Evolutionary conservation across 2,797 vertebrate genomes (phyloP).

Genomic region (Gorsachius magnificus): DNA sequence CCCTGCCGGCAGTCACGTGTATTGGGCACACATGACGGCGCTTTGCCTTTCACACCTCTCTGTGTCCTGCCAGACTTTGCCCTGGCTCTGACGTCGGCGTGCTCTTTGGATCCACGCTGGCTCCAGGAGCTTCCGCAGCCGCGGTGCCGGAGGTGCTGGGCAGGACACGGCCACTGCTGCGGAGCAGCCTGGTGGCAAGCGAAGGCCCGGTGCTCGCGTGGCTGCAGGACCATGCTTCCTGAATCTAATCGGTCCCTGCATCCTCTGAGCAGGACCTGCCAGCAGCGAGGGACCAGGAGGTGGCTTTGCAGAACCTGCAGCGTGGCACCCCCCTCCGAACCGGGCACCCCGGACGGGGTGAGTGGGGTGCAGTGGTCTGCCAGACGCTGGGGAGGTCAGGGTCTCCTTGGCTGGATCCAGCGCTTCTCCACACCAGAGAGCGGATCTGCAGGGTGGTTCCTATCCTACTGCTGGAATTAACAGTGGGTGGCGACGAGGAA

Average conservation of each 20-base stretch:
- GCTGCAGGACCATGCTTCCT: rapidly evolving
- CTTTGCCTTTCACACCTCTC: slow-evolving; percentile 21
- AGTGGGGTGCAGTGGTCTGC: rapidly evolving
- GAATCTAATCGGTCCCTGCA: rapidly evolving
- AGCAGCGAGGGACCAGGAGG: not conserved
- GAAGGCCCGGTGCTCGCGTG: rapidly evolving
- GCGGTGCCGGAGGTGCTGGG: not conserved
- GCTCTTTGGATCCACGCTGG: slow-evolving; percentile 3
- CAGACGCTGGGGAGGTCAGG: not conserved
- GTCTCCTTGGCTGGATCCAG: rapidly evolving
- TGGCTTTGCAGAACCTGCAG: not conserved
- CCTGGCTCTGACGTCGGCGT: not conserved
- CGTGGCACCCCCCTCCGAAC: not conserved
- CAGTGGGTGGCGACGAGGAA: not conserved
- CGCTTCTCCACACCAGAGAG: not conserved
- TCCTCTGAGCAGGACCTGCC: not conserved
- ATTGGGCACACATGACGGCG: not conserved
- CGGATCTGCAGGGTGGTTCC: not conserved
- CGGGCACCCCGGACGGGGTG: rapidly evolving
- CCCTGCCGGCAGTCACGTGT: not conserved
- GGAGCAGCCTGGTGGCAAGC: rapidly evolving
- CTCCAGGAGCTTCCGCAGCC: not conserved
- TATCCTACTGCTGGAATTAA: not conserved
- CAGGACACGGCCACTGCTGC: rapidly evolving
- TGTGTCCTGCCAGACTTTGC: slow-evolving; percentile 46